These are phyloP conservation scores for Leptodirus hochenwartii DNA, from an alignment of 2,888 invertebrate species.

Conservation along the genomic window DNA sequence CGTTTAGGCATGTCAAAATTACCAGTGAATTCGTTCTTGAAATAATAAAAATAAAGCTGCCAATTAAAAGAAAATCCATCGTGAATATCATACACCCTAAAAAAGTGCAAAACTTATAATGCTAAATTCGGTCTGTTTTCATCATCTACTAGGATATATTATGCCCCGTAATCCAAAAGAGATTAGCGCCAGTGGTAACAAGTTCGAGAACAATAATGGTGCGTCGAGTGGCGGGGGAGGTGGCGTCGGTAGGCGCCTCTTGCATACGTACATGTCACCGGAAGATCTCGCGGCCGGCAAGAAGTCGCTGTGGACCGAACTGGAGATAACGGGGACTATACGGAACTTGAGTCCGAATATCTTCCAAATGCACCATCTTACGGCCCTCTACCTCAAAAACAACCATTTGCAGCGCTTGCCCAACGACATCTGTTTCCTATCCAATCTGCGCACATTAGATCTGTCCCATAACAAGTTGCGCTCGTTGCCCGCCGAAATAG, in stretches of 20 bases:
- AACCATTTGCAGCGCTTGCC: conserved; percentile 86
- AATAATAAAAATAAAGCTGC: not conserved
- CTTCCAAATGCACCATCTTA: conserved; percentile 83
- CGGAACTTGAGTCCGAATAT: conserved; percentile 82
- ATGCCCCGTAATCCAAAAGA: conserved; percentile 53
- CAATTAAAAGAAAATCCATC: not conserved
- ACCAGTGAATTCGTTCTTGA: not conserved
- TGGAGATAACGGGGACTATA: conserved; percentile 76
- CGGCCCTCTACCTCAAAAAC: conserved; percentile 88
- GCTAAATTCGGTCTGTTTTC: no score
- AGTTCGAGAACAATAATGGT: conserved; percentile 46
- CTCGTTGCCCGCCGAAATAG: conserved; percentile 87
- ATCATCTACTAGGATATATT: conserved; percentile 28
- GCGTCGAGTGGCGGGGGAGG: no score
- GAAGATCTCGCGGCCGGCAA: conserved; percentile 86
- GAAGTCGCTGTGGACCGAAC: conserved; percentile 71
- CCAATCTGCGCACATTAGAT: conserved; percentile 75
- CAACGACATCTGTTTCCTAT: conserved; percentile 71
- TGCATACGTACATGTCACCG: conserved; percentile 80
- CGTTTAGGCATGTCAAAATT: not conserved
- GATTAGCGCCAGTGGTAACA: conserved; percentile 59
- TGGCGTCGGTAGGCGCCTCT: no score
- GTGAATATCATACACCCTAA: no score
- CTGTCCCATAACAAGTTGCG: conserved; percentile 88
- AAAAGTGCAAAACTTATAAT: no score